Conservation (phyloP, 2,113 vertebrate genomes). For the Gracilinanus agilis region DNA sequence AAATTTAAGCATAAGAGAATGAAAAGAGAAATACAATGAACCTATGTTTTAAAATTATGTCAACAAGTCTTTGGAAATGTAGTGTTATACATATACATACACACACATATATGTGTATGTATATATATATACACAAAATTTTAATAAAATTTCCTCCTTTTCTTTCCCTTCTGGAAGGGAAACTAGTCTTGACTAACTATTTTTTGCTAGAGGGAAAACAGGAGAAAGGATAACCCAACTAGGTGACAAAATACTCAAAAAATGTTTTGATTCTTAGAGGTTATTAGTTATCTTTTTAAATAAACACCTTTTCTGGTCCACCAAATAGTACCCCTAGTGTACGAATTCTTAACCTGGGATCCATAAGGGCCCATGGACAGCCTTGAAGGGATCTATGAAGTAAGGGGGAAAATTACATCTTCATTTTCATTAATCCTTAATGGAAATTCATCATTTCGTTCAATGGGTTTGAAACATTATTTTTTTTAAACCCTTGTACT, state of each 20-base stretch:
- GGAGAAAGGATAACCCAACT: neutral
- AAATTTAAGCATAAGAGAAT: neutral
- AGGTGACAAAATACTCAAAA: neutral
- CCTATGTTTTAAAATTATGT: neutral
- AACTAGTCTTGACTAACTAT: neutral
- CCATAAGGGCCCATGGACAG: neutral
- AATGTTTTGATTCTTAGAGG: neutral
- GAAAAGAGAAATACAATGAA: neutral
- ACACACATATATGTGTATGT: too few species aligned
- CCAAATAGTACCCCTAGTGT: neutral
- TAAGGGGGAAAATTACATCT: neutral
- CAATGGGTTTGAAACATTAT: neutral
- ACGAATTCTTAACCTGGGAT: neutral
- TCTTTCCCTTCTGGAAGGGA: neutral
- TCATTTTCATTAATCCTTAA: neutral
- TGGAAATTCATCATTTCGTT: neutral
- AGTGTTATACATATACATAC: neutral
- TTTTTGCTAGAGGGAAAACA: neutral
- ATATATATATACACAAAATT: neutral
- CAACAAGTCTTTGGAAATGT: neutral
- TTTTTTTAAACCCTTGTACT: too few species aligned
- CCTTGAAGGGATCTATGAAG: neutral
- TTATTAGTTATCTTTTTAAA: neutral
- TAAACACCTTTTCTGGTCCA: neutral
- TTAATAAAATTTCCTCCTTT: neutral